A percentile compares a stretch with the other conserved stretches of the same genome.
Evolutionary conservation across 2,888 invertebrate species (phyloP).

Genomic region (Nomada flava): DNA sequence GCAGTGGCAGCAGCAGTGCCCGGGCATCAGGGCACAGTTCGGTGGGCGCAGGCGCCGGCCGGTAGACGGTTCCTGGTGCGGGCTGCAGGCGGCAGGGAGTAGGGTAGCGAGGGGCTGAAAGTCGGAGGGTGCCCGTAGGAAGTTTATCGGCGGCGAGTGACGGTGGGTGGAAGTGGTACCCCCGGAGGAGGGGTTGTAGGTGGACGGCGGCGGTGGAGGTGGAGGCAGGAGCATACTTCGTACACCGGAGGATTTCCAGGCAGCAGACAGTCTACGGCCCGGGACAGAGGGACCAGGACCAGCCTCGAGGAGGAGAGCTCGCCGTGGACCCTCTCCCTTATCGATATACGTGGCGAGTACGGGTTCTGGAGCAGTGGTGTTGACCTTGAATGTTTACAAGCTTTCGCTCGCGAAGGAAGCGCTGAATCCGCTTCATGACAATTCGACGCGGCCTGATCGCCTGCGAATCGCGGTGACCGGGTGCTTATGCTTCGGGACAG

Average conservation of each 20-base stretch:
- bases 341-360: constrained; percentile 14
- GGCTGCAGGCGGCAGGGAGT: constrained; percentile 66
- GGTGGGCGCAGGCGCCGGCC: constrained; percentile 74
- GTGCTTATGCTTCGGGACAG: neutral
- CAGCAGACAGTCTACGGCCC: constrained; percentile 83
- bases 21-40: constrained; percentile 82
- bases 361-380: constrained; percentile 41
- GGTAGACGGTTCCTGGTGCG: constrained; percentile 70
- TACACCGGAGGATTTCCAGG: constrained; percentile 81
- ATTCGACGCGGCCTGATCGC: neutral
- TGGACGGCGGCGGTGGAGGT: constrained; percentile 62
- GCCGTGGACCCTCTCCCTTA: constrained; percentile 58
- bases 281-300: constrained; percentile 82
- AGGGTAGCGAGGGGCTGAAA: constrained; percentile 51
- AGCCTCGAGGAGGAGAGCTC: constrained; percentile 68
- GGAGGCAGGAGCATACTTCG: constrained; percentile 73
- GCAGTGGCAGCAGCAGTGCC: constrained; percentile 76
- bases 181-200: constrained; percentile 60
- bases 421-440: neutral
- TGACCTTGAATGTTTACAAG: constrained; percentile 54
- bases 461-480: neutral
- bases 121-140: constrained; percentile 67
- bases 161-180: constrained; percentile 58
- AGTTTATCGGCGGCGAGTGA: constrained; percentile 68
- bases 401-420: neutral